A percentile compares a stretch with the other conserved stretches of the same genome.
These are phyloP conservation scores for Phytoseiulus persimilis DNA, from an alignment of 2,888 invertebrate genomes.

Conservation along the genomic window DNA sequence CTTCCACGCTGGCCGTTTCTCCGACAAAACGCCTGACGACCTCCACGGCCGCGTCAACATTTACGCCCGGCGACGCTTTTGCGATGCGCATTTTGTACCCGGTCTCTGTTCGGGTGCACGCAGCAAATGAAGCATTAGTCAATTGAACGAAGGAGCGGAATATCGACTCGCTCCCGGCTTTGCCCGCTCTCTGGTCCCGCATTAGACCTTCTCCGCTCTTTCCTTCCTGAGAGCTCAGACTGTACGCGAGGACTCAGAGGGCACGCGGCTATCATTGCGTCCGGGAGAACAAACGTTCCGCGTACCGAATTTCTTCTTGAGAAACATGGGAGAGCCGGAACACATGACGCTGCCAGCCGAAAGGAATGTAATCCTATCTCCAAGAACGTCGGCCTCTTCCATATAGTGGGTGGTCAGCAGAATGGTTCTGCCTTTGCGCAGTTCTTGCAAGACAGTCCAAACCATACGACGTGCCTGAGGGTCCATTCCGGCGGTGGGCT, in stretches of 20 bases:
- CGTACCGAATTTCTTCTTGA: constrained; percentile 60
- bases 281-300: not conserved
- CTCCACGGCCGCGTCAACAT: constrained; percentile 1
- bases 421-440: constrained; percentile 57
- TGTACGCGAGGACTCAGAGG: not conserved
- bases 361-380: constrained; percentile 80
- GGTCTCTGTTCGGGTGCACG: constrained; percentile 39
- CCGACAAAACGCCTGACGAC: constrained; percentile 8
- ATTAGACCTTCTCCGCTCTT: not conserved
- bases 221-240: not conserved
- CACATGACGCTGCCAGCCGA: constrained; percentile 64
- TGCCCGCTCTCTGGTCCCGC: not conserved
- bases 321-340: constrained; percentile 70
- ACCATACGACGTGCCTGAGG: constrained; percentile 75
- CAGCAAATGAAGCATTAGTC: not conserved
- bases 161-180: not conserved
- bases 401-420: constrained; percentile 77
- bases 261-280: too few relatives aligned
- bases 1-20: constrained; percentile 6
- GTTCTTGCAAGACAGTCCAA: constrained; percentile 63
- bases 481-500: constrained; percentile 70
- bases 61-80: constrained; percentile 40
- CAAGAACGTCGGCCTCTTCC: constrained; percentile 77
- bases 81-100: constrained; percentile 45
- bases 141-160: not conserved